Conservation (phyloP, 1,140 invertebrate genomes). For the Brachionus rubens region DNA sequence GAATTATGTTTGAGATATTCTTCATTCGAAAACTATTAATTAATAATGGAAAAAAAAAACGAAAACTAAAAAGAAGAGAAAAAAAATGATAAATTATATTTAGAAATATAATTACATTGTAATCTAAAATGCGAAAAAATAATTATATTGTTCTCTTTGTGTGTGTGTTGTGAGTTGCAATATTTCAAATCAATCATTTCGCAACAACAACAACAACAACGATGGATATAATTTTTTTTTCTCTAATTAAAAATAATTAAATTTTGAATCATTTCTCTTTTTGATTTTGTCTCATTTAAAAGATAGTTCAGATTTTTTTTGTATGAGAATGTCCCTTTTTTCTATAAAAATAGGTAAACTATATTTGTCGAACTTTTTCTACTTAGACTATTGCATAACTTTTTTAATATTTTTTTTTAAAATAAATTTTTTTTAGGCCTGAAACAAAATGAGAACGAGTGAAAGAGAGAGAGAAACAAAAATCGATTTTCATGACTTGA, state of each 20-base stretch:
- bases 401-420: too few species aligned
- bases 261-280: not conserved
- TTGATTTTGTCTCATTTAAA: too few species aligned
- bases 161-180: not conserved
- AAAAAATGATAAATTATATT: conserved; percentile 42
- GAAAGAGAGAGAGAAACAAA: too few species aligned
- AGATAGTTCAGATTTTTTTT: too few species aligned
- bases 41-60: conserved; percentile 14
- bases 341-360: too few species aligned
- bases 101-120: conserved; percentile 40
- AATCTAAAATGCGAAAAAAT: conserved; percentile 40
- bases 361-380: too few species aligned
- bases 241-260: conserved; percentile 37
- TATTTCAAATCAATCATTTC: conserved; percentile 42
- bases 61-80: not conserved
- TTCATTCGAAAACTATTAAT: conserved; percentile 34
- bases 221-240: not conserved
- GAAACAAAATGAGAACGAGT: too few species aligned
- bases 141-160: conserved; percentile 39
- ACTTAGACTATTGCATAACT: too few species aligned
- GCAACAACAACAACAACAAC: conserved; percentile 16
- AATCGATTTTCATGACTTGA: too few species aligned
- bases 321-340: too few species aligned
- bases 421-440: too few species aligned
- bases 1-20: conserved; percentile 38